These are phyloP conservation scores for Solenopsis invicta DNA, from an alignment of 1,140 invertebrate genomes.

Conservation along the genomic window DNA sequence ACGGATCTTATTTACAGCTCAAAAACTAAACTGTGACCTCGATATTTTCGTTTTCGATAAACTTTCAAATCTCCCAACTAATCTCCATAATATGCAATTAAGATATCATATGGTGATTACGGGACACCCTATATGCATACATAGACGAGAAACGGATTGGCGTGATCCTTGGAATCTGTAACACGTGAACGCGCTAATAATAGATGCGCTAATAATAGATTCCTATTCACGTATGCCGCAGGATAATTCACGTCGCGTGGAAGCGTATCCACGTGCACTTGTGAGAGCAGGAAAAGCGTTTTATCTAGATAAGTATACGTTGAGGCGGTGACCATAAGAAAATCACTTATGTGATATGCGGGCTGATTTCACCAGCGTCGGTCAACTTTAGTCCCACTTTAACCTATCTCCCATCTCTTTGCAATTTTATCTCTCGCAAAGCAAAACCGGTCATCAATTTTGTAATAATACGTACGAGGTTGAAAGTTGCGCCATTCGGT, in stretches of 20 bases:
- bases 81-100: neutral
- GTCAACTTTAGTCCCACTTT: constrained; percentile 13
- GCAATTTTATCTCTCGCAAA: neutral
- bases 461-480: constrained; percentile 5
- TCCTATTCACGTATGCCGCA: neutral
- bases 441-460: constrained; percentile 30
- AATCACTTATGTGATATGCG: neutral
- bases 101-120: neutral
- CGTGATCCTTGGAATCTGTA: constrained; percentile 44
- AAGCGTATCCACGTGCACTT: neutral
- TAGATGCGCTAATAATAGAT: constrained; percentile 35
- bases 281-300: constrained; percentile 4
- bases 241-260: constrained; percentile 20
- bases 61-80: neutral
- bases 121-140: neutral
- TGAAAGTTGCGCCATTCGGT: neutral
- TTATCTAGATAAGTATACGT: constrained; percentile 16
- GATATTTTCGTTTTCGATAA: neutral
- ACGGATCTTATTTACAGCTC: neutral
- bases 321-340: neutral
- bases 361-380: constrained; percentile 12
- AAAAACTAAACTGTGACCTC: neutral
- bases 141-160: neutral
- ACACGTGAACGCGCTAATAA: constrained; percentile 39
- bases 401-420: constrained; percentile 3